These are phyloP conservation scores for Gadus macrocephalus DNA, from an alignment of 2,113 vertebrate species.

Conservation along the genomic window DNA sequence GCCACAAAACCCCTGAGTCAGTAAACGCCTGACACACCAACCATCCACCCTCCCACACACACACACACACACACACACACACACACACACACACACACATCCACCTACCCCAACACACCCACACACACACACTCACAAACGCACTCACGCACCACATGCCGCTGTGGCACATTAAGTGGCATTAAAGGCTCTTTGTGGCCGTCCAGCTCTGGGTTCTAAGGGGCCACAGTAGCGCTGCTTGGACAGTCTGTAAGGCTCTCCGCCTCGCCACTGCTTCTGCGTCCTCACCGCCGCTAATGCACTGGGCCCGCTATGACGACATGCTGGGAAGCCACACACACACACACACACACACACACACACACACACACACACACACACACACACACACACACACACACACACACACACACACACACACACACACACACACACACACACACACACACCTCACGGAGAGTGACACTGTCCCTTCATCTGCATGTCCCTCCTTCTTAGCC, in stretches of 20 bases:
- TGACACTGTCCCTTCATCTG: no score
- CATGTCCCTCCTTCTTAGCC: background rate
- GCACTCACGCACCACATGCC: constrained; percentile 2
- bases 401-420: background rate
- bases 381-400: background rate
- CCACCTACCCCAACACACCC: background rate
- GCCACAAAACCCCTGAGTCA: constrained; percentile 57
- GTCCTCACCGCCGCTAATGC: constrained; percentile 55
- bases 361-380: background rate
- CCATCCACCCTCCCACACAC: background rate
- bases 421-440: background rate
- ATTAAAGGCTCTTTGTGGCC: constrained; percentile 53
- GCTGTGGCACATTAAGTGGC: constrained; percentile 46
- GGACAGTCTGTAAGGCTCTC: constrained; percentile 56
- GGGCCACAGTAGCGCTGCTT: constrained; percentile 47
- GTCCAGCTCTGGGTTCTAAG: constrained; percentile 47
- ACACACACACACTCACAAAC: constrained; percentile 17
- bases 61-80: background rate
- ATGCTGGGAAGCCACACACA: background rate
- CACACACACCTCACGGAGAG: background rate
- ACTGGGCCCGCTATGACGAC: constrained; percentile 17
- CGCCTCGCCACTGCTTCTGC: constrained; percentile 41
- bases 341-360: constrained; percentile 7
- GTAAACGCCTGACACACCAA: constrained; percentile 29
- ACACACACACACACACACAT: background rate